Evolutionary conservation across 2,113 vertebrate species (phyloP).

Genomic region (Bubalus kerabau): DNA sequence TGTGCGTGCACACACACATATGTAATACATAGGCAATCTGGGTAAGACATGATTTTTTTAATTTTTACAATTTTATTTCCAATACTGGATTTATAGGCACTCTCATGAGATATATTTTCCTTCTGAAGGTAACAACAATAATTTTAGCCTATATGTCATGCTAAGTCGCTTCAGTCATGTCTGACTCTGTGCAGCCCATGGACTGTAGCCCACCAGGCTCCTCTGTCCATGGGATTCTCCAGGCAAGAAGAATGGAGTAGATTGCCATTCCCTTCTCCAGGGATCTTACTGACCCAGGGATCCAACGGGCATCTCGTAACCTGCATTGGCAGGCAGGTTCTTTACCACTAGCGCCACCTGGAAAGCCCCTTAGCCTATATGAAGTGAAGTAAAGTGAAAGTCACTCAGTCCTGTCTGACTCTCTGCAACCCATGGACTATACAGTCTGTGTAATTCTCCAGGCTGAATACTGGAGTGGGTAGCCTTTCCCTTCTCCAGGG

Average conservation of each 20-base stretch:
- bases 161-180: not conserved
- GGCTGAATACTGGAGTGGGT: not conserved
- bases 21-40: not conserved
- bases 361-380: not conserved
- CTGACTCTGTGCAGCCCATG: not conserved
- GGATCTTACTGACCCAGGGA: not conserved
- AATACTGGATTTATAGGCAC: not conserved
- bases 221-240: not conserved
- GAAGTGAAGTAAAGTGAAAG: not conserved
- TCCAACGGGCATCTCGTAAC: not conserved
- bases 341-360: not conserved
- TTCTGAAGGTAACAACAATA: not conserved
- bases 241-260: not conserved
- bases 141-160: not conserved
- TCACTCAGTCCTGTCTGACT: not conserved
- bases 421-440: not conserved
- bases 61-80: slow-evolving; percentile 2
- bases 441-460: not conserved
- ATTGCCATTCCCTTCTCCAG: not conserved
- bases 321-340: not conserved
- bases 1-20: not conserved
- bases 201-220: not conserved
- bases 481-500: not conserved
- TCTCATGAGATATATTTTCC: not conserved
- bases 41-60: not conserved